Conservation (phyloP, 2,797 vertebrate species). For the Sebastolobus altivelis region DNA sequence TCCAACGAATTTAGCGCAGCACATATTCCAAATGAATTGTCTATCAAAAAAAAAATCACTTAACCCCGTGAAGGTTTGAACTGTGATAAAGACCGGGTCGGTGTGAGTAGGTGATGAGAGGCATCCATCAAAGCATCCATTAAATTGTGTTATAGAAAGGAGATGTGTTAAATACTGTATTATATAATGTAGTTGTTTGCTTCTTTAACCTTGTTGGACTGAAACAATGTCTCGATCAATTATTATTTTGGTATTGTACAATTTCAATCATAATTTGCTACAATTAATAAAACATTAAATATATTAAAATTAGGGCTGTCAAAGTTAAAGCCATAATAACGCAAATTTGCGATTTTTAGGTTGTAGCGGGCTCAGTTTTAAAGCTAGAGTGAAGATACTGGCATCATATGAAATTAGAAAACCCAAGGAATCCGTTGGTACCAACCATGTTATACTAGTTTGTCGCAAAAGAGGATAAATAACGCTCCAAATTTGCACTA, state of each 20-base stretch:
- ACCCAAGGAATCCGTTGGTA: too few relatives aligned
- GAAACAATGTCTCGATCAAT: background rate
- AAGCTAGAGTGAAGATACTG: too few relatives aligned
- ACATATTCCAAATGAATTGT: conserved; percentile 62
- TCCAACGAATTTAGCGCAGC: conserved; percentile 44
- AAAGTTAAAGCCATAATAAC: too few relatives aligned
- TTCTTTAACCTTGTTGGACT: background rate
- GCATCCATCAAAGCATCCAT: conserved; percentile 30
- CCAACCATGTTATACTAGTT: too few relatives aligned
- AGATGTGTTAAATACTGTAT: conserved; percentile 17
- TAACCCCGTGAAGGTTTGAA: conserved; percentile 44
- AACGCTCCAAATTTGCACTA: too few relatives aligned
- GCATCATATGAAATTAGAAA: too few relatives aligned
- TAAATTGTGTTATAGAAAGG: background rate
- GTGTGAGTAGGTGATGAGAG: conserved; percentile 29
- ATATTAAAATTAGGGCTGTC: too few relatives aligned
- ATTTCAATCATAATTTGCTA: background rate
- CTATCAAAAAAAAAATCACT: conserved; percentile 53
- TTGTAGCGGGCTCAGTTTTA: too few relatives aligned
- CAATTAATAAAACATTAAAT: background rate
- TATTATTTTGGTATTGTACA: background rate
- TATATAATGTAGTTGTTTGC: background rate
- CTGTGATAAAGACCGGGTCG: conserved; percentile 29
- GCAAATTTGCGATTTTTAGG: too few relatives aligned
- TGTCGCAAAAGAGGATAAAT: too few relatives aligned